A percentile compares a stretch with the other conserved stretches of the same genome.
phyloP scores from a whole-genome alignment of 2,888 invertebrate genomes.

The Dimorphilus gyrociliatus region DNA sequence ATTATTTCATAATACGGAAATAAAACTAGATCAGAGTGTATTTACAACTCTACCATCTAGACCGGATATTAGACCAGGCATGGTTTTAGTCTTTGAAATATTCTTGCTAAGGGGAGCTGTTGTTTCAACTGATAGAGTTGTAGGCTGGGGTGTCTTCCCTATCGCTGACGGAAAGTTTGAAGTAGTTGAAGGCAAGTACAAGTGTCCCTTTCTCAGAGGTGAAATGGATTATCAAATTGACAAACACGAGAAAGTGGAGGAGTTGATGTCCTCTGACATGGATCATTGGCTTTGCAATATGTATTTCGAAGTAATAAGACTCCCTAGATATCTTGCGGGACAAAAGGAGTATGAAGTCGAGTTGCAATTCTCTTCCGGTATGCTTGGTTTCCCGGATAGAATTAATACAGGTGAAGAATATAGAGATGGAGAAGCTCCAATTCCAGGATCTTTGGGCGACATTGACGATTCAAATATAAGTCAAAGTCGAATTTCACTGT shows the following conservation, averaged over 20 bases:
- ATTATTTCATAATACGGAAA: slow-evolving; percentile 27
- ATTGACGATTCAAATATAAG: no score
- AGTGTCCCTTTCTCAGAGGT: slow-evolving; percentile 26
- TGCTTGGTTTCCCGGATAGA: slow-evolving; percentile 30
- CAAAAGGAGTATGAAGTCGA: slow-evolving; percentile 35
- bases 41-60: slow-evolving; percentile 32
- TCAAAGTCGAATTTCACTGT: no score
- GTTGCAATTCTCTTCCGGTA: slow-evolving; percentile 26
- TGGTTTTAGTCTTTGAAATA: slow-evolving; percentile 29
- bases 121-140: slow-evolving; percentile 25
- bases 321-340: slow-evolving; percentile 30
- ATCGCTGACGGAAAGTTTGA: slow-evolving; percentile 32
- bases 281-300: slow-evolving; percentile 34
- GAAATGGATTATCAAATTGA: slow-evolving; percentile 24
- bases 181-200: slow-evolving; percentile 31
- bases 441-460: slow-evolving; percentile 22
- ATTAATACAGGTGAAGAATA: slow-evolving; percentile 25
- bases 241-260: slow-evolving; percentile 28
- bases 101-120: slow-evolving; percentile 28
- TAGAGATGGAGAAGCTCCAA: slow-evolving; percentile 25
- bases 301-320: slow-evolving; percentile 29
- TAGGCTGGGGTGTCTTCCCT: slow-evolving; percentile 31
- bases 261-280: slow-evolving; percentile 25
- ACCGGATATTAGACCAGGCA: slow-evolving; percentile 24
- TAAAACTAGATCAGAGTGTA: slow-evolving; percentile 31